Base-by-base conservation (phyloP, 2,888 invertebrate species). In the Octodonta nipae region DNA sequence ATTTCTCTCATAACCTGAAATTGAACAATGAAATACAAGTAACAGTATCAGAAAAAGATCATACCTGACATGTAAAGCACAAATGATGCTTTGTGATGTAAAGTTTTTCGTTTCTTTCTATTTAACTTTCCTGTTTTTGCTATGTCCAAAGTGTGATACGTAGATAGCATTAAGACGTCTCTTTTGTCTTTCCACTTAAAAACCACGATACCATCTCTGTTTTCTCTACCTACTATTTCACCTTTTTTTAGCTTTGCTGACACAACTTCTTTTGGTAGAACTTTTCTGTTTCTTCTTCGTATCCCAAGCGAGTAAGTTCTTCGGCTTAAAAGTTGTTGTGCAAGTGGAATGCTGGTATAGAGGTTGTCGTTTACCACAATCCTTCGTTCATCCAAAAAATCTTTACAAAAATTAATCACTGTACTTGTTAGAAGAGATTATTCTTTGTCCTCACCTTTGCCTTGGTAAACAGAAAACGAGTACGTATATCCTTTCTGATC, bases 101-200 rank as follows among this genome's bases (percentile, higher is more conserved):
- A n/a, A n/a, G n/a, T n/a, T n/a, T n/a, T n/a, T n/a, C n/a, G n/a
- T n/a, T n/a, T n/a, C n/a, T n/a, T n/a, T n/a, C n/a, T n/a, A n/a
- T n/a, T n/a, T n/a, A n/a, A n/a, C n/a, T n/a, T n/a, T n/a, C n/a
- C n/a, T n/a, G n/a, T n/a, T n/a, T n/a, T n/a, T n/a, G n/a, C 20
- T 20, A 20, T 20, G 6, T 20, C 20, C 6, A n/a, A 6, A 20
- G 28, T 34, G 17, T 36, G 38, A 13, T 10, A 11, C 12, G 37
- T 33, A 27, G 12, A 32, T 11, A 37, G 27, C 34, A 40, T 40
- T 12, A 40, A 15, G 11, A 38, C 37, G 22, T 22, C 33, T 10
- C 35, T 34, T 27, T 37, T 35, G 26, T 40, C 37, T 11, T 33
- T 11, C 37, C 40, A 37, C 15, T 37, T 37, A 16, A 35, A 30